phyloP scores from a whole-genome alignment of 2,113 vertebrate genomes.

The Corydoras sp. region DNA sequence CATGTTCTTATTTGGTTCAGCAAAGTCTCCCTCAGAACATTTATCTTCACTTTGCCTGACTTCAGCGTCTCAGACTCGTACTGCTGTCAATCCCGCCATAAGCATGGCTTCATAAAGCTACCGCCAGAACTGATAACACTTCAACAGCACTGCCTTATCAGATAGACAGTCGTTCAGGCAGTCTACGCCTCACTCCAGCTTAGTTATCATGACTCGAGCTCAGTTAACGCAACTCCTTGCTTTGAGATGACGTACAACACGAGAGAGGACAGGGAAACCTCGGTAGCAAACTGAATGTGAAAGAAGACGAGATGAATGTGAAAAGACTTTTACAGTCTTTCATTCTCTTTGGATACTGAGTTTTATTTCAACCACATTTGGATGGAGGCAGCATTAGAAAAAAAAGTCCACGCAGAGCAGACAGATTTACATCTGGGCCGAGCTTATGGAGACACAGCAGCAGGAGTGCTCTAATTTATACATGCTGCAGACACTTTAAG shows the following conservation, averaged over 20 bases:
- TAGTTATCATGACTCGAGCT: conserved; percentile 16
- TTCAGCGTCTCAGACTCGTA: conserved; percentile 25
- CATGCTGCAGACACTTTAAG: background rate
- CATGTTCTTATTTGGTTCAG: conserved; percentile 21
- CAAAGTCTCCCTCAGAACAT: conserved; percentile 41
- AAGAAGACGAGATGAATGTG: background rate
- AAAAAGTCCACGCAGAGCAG: background rate
- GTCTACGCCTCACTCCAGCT: conserved; percentile 9
- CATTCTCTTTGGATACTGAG: background rate
- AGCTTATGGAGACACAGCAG: conserved; percentile 8
- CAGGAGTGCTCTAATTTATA: background rate
- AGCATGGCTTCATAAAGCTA: conserved; percentile 34
- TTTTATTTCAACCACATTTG: background rate
- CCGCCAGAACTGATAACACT: conserved; percentile 57
- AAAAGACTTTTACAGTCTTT: background rate
- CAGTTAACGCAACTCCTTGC: conserved; percentile 19
- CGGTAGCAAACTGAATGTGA: background rate
- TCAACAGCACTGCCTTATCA: conserved; percentile 55
- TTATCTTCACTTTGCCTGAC: conserved; percentile 27
- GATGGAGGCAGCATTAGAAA: background rate
- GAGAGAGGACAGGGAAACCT: no score
- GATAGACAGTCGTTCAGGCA: conserved; percentile 51
- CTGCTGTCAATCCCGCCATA: conserved; percentile 8
- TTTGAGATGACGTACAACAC: no score
- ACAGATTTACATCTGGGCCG: background rate